These are phyloP conservation scores for Agonum fuliginosum DNA, from an alignment of 2,888 invertebrate genomes.

Conservation along the genomic window DNA sequence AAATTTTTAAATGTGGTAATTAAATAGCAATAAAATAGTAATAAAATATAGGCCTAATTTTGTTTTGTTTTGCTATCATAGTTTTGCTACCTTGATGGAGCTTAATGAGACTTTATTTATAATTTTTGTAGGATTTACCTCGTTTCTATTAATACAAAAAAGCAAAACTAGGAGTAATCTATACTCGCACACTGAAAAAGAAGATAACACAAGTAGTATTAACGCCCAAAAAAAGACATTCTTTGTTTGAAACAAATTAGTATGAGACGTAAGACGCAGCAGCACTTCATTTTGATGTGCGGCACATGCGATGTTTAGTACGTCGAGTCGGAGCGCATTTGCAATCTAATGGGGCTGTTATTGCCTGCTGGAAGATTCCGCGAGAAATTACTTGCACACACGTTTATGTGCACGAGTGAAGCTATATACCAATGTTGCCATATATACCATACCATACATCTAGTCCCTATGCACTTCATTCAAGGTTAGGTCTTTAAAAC, in stretches of 20 bases:
- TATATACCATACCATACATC: background rate
- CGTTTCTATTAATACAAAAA: too few species aligned
- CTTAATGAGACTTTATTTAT: too few species aligned
- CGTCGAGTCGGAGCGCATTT: slow-evolving; percentile 31
- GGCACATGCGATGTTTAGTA: slow-evolving; percentile 50
- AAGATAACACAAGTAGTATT: too few species aligned
- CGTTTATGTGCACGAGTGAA: slow-evolving; percentile 4
- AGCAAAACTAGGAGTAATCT: too few species aligned
- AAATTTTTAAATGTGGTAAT: too few species aligned
- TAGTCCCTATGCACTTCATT: slow-evolving; percentile 11
- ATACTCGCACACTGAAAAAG: too few species aligned
- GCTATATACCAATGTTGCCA: background rate
- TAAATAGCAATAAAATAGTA: too few species aligned
- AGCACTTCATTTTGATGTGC: slow-evolving; percentile 42
- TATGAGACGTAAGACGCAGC: background rate
- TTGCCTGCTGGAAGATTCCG: slow-evolving; percentile 50
- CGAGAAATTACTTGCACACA: slow-evolving; percentile 39
- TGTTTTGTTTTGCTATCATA: too few species aligned
- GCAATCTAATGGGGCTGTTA: slow-evolving; percentile 56
- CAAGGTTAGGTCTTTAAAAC: slow-evolving; percentile 21
- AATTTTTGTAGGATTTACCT: too few species aligned
- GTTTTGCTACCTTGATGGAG: too few species aligned
- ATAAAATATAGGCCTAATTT: too few species aligned
- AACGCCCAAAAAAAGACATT: too few species aligned
- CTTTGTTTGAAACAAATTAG: background rate